A percentile compares a stretch with the other conserved stretches of the same genome.
Evolutionary conservation across 1,140 invertebrate genomes (phyloP).

Genomic region (Rhizoglyphus robini): DNA sequence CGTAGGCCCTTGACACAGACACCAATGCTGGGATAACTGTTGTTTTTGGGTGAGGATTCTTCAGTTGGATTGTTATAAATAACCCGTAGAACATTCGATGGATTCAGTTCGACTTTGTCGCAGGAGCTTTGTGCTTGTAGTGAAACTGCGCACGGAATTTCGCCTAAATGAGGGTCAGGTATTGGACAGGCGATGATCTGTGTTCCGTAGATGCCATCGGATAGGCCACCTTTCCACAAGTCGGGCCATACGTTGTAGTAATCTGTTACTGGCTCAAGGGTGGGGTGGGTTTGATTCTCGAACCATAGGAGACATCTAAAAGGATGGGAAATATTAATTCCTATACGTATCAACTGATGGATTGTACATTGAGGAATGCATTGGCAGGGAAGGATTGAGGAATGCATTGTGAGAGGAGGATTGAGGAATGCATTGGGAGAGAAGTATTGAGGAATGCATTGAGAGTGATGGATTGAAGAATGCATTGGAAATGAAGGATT

Average conservation of each 20-base stretch:
- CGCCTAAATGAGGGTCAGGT: conserved; percentile 37
- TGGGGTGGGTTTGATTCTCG: conserved; percentile 59
- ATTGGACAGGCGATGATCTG: conserved; percentile 77
- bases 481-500: no score
- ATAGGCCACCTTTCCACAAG: conserved; percentile 79
- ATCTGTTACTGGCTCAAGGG: conserved; percentile 56
- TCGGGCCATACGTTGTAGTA: conserved; percentile 76
- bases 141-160: conserved; percentile 66
- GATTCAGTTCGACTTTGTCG: conserved; percentile 51
- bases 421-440: no score
- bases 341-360: not conserved
- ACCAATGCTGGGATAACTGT: not conserved
- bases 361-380: no score
- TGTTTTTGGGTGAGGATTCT: not conserved
- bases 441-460: no score
- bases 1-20: conserved; percentile 18
- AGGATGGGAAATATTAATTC: no score
- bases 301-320: conserved; percentile 69
- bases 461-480: no score
- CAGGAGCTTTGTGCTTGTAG: conserved; percentile 47
- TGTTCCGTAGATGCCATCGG: conserved; percentile 74
- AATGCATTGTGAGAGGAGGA: no score
- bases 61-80: conserved; percentile 49
- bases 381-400: not conserved
- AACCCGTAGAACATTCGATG: conserved; percentile 68